These are phyloP conservation scores for Ptiloglossa arizonensis DNA, from an alignment of 1,140 invertebrate genomes.

Conservation along the genomic window DNA sequence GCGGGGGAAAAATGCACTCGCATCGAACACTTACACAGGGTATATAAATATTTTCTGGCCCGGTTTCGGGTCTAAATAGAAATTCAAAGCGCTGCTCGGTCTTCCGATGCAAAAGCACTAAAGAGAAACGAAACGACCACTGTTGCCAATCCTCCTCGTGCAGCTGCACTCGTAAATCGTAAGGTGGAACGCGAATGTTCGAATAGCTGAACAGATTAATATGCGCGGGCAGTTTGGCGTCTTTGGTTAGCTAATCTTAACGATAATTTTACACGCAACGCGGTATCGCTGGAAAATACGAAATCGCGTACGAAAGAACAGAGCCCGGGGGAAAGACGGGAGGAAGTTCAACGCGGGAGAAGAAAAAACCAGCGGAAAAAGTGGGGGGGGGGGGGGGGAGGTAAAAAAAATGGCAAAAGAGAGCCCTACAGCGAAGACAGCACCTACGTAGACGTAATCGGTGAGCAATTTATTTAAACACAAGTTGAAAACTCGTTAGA, in stretches of 20 bases:
- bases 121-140: neutral
- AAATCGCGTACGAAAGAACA: neutral
- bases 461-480: constrained; percentile 72
- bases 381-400: too few species aligned
- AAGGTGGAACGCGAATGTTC: constrained; percentile 14
- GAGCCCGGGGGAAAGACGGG: neutral
- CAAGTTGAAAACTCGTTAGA: constrained; percentile 68
- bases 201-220: constrained; percentile 32
- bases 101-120: neutral
- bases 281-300: constrained; percentile 4
- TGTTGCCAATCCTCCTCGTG: constrained; percentile 21
- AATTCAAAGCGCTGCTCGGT: constrained; percentile 2
- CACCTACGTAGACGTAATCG: constrained; percentile 64
- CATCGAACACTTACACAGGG: neutral
- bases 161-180: constrained; percentile 58
- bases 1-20: neutral
- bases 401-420: neutral
- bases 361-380: too few species aligned
- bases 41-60: constrained; percentile 28
- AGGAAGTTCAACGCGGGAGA: neutral
- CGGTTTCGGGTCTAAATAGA: constrained; percentile 10
- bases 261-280: constrained; percentile 44
- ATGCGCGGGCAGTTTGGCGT: constrained; percentile 15
- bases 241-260: constrained; percentile 57
- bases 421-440: constrained; percentile 30